Percentiles rank a stretch among this genome's conserved stretches.
phyloP scores from a whole-genome alignment of 2,113 vertebrate genomes.

The rabbit (Oryctolagus cuniculus) region DNA sequence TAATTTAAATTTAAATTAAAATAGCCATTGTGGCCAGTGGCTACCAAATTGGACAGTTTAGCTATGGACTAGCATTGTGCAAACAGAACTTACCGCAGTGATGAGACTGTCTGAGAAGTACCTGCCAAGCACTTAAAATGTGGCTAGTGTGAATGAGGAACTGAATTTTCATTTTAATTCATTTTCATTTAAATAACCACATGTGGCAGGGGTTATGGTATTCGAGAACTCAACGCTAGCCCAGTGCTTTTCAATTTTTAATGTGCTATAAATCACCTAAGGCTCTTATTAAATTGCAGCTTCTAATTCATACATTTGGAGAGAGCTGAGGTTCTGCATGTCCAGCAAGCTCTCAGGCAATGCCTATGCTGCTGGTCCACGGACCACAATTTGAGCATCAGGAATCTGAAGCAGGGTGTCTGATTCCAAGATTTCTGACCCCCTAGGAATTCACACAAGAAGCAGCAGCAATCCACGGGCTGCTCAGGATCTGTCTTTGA shows the following conservation, averaged over 20 bases:
- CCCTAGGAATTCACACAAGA: not conserved
- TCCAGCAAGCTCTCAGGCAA: not conserved
- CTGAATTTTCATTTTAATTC: not conserved
- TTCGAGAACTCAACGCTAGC: not conserved
- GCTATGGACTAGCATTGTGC: not conserved
- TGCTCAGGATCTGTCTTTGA: not conserved
- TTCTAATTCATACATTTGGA: not conserved
- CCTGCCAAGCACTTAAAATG: not conserved
- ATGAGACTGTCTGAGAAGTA: not conserved
- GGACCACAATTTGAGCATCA: not conserved
- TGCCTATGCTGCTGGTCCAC: not conserved
- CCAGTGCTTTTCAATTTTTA: not conserved
- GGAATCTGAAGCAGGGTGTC: not conserved
- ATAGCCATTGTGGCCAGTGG: not conserved
- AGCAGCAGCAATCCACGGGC: not conserved
- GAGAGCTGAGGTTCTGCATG: not conserved
- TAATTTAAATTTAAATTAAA: constrained; percentile 37
- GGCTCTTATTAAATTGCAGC: not conserved
- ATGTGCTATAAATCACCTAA: not conserved
- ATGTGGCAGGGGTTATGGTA: not conserved
- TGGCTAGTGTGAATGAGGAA: not conserved
- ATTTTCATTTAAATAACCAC: not conserved
- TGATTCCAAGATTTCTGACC: not conserved
- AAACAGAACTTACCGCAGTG: not conserved
- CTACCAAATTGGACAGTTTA: not conserved